Conservation (phyloP, 2,113 vertebrate genomes). For the Phylloscopus trochiloides region DNA sequence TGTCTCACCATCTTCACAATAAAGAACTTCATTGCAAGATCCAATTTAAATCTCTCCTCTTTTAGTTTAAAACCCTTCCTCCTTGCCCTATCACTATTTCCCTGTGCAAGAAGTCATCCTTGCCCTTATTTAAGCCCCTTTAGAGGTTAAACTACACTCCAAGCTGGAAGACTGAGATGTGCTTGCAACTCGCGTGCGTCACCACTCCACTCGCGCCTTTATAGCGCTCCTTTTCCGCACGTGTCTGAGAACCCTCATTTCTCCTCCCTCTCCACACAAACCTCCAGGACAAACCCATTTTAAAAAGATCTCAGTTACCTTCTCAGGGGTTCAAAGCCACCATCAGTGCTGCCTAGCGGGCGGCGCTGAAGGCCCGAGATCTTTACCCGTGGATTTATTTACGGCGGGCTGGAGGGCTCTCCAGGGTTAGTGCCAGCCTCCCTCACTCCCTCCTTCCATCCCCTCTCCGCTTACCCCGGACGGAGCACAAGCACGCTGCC, state of each 20-base stretch:
- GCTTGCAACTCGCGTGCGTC: not conserved
- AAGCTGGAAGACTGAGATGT: not conserved
- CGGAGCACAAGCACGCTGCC: not conserved
- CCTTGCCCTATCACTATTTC: not conserved
- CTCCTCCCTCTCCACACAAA: not conserved
- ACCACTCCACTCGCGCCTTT: not conserved
- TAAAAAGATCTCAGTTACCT: rapidly evolving
- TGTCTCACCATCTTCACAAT: not conserved
- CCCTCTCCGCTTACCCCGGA: not conserved
- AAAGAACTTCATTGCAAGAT: not conserved
- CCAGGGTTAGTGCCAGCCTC: not conserved
- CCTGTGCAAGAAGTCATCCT: not conserved
- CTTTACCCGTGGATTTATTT: not conserved
- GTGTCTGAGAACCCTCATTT: not conserved
- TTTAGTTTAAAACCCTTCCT: not conserved
- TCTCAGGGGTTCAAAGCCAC: not conserved
- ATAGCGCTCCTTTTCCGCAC: rapidly evolving
- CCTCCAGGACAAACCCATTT: not conserved
- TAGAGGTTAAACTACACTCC: no score
- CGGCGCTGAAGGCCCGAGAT: not conserved
- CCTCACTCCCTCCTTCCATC: no score
- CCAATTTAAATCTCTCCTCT: not conserved
- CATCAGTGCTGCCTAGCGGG: not conserved
- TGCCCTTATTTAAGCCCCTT: not conserved
- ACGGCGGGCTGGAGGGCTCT: rapidly evolving